Evolutionary conservation across 2,888 invertebrate species (phyloP).

Genomic region (Ypsolopha scabrella): DNA sequence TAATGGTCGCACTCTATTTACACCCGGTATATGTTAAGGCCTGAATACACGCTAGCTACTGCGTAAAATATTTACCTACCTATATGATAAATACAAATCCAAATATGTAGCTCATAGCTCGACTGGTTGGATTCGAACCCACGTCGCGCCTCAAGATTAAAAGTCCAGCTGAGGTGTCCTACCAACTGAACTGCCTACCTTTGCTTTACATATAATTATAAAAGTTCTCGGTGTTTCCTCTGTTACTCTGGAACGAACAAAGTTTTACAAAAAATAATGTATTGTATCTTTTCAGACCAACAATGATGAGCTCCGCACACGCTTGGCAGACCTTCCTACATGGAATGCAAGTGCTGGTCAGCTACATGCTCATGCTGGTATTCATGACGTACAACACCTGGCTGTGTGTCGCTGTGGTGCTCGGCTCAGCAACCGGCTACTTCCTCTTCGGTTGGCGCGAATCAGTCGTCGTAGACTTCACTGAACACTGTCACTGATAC

Average conservation of each 20-base stretch:
- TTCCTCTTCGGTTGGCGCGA: slow-evolving; percentile 97
- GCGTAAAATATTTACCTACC: no score
- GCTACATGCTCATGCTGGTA: slow-evolving; percentile 95
- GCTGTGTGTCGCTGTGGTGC: slow-evolving; percentile 89
- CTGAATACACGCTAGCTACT: no score
- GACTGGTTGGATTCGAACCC: no score
- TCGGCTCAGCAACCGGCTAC: slow-evolving; percentile 92
- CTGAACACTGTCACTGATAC: slow-evolving; percentile 93
- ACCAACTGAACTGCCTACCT: no score
- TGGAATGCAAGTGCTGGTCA: slow-evolving; percentile 89
- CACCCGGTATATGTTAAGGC: no score
- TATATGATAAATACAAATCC: no score
- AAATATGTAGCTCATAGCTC: no score
- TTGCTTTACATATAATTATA: no score
- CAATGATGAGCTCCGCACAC: slow-evolving; percentile 87
- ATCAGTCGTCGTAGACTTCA: slow-evolving; percentile 92
- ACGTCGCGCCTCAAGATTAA: no score
- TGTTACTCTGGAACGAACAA: neutral
- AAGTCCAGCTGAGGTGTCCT: no score
- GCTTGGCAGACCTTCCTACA: slow-evolving; percentile 89
- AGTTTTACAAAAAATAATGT: no score
- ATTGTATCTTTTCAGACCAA: slow-evolving; percentile 72
- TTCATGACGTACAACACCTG: slow-evolving; percentile 98
- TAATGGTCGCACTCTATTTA: no score
- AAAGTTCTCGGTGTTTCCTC: neutral